A percentile compares a stretch with the other conserved stretches of the same genome.
phyloP scores from a whole-genome alignment of 2,113 vertebrate genomes.

The Cricetomys ansorgei region DNA sequence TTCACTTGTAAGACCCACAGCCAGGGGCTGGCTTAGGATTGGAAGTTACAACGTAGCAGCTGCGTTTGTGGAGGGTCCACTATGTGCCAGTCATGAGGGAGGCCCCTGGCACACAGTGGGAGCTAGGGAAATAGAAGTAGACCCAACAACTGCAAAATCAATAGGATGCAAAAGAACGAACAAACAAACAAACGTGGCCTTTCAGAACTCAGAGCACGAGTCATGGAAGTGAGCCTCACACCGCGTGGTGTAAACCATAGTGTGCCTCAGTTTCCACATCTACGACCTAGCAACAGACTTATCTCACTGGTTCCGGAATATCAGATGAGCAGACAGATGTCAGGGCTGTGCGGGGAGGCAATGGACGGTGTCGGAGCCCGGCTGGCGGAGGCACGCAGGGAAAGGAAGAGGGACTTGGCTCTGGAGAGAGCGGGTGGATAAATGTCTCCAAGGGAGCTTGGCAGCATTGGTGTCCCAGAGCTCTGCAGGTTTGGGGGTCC shows the following conservation, averaged over 20 bases:
- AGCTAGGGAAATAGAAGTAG: neutral
- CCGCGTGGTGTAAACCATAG: fast-evolving
- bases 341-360: neutral
- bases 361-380: neutral
- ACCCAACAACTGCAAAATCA: neutral
- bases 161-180: neutral
- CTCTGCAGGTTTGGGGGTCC: neutral
- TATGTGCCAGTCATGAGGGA: neutral
- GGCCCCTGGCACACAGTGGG: neutral
- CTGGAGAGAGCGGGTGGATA: neutral
- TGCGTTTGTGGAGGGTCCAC: neutral
- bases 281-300: neutral
- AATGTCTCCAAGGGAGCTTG: neutral
- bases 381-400: no score
- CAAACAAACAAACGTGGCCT: neutral
- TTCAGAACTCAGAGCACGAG: neutral
- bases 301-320: neutral
- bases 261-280: neutral
- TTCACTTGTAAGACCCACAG: neutral
- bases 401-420: neutral
- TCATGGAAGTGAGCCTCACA: neutral
- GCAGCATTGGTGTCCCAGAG: neutral
- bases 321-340: neutral
- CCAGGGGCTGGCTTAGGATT: neutral
- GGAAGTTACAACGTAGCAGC: neutral